Evolutionary conservation across 2,113 vertebrate species (phyloP), one percentile per base, ranked within the genome.

Genomic region (Excalfactoria chinensis): DNA sequence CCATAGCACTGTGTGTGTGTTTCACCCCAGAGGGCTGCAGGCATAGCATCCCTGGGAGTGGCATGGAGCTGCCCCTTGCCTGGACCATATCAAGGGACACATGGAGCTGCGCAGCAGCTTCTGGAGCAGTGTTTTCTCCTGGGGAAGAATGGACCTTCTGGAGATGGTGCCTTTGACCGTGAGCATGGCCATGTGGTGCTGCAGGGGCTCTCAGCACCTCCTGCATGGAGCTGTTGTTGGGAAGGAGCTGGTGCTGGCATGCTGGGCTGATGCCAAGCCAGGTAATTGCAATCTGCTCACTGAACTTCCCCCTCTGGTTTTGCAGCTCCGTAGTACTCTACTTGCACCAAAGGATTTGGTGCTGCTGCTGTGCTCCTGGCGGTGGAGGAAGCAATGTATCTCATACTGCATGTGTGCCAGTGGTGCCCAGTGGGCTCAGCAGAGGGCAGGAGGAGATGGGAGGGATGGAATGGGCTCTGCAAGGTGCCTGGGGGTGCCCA

Each of bases 261-360:
- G 53, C 83, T 96, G 88, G 86, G 76, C 48, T 1, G 0, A 2
- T 28, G 67, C 84, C 63, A 95, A 46, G 84, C 43, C 91, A 80
- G 81, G 71, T 87, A 84, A 82, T 91, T 76, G 4, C 81, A 83
- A 22, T 83, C 89, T 92, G 68, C 86, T 79, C 79, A 40, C 74
- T 84, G 32, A 70, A 7, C 43, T 78, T 84, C 41, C 28, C 40
- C 20, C 18, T 49, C 49, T 4, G 8, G 20, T 91, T 88, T 77
- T 80, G 12, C 11, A 81, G 53, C 66, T 68, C 48, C 0, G 0
- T 7, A 1, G 64, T 32, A 23, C 49, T 32, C 90, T n/a, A 43
- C 21, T 58, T n/a, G 53, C 20, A 20, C 60, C 1, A 2, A 56
- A 79, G 1, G 15, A 34, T 56, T 86, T 30, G 51, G 64, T 86